Base-by-base conservation (phyloP, 35 echinoderm and acorn worm species). In the Hemicentrotus pulcherrimus region DNA sequence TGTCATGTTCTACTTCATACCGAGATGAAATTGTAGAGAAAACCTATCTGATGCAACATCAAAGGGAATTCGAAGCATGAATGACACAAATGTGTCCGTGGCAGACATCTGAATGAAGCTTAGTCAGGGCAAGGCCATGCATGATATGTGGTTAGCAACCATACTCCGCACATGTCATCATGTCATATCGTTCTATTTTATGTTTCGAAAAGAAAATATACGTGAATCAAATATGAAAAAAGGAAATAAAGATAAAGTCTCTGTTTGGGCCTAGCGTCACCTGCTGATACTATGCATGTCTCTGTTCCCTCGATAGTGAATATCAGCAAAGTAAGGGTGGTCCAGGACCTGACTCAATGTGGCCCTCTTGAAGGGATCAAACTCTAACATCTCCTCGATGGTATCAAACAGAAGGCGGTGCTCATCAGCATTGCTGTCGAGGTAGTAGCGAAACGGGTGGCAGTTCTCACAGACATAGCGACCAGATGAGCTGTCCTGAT, bases 391-490 rank as follows among this genome's bases (percentile, higher is more conserved):
- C 16, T 89, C 48, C 95, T 96, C 70, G 47, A 99, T 97, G 28
- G 98, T 65, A 46, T 99, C 96, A 94, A 99, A 98, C n/a, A 99
- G 91, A 88, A 94, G 41, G 13, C 31, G 85, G 46, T 98, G 97
- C 48, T 99, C 97, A 31, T 97, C 97, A 9, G 60, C 93, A 24
- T 33, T 65, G 32, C 95, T 86, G 15, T 86, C 41, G 0, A 48
- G 92, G 92, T 98, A 99, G 16, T 95, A 55, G 46, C 71, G 85
- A 2, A 99, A 65, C 2, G 96, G 95, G 31, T 96, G 96, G 95
- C 98, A 99, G 95, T 99, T 99, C 85, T 99, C 98, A 47, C 96
- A 92, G 48, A 99, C 98, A 60, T 98, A 99, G 10, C 98, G 95
- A 47, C 98, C 98, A 12, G 98, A 97, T 0, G 98, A 99, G 88